Base-by-base conservation (phyloP, 2,797 vertebrate genomes). In the Holocentrus rufus region DNA sequence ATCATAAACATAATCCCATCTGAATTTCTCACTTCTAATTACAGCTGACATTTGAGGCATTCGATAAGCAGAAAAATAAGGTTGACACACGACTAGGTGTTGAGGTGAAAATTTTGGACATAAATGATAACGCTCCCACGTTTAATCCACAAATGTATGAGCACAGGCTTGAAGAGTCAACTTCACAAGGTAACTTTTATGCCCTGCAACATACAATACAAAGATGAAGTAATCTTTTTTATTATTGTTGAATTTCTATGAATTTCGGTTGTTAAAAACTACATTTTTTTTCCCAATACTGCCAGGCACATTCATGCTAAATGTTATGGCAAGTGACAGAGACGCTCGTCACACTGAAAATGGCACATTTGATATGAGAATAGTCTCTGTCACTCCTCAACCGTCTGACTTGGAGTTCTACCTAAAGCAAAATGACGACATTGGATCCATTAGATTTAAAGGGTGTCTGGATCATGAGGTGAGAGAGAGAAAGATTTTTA, bases 391-490 rank as follows among this genome's bases (percentile, higher is more conserved):
- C 50, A 78, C 17, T 3, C 93, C 93, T 2, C 0, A 52, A 10
- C 74, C 83, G 3, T 30, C 77, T 0, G 83, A 90, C 13, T 20
- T 87, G 13, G 77, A 92, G 64, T 94, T 95, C 74, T 79, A 60
- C 69, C 34, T 95, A 20, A 36, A 3, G 0, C 57, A 87, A 6
- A 2, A 0, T 0, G 0, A 0, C 2, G 0, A 11, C 1, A 65
- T 1, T 53, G 89, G 87, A 56, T 72, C 0, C 0, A 83, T 95
- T 65, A 82, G 66, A 17, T 94, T 95, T 53, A 90, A 74, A 62
- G 94, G 93, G 1, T 95, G 94, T 65, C 70, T 94, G 67, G 86
- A 93, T 56, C 79, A 93, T 30, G 87, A 92, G 90, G 94, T 94
- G 74, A 72, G 74, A 72, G 1, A 47, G 14, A 10, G 2, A 18